phyloP scores from a whole-genome alignment of 2,888 invertebrate species.

The Allolobophora icterica region DNA sequence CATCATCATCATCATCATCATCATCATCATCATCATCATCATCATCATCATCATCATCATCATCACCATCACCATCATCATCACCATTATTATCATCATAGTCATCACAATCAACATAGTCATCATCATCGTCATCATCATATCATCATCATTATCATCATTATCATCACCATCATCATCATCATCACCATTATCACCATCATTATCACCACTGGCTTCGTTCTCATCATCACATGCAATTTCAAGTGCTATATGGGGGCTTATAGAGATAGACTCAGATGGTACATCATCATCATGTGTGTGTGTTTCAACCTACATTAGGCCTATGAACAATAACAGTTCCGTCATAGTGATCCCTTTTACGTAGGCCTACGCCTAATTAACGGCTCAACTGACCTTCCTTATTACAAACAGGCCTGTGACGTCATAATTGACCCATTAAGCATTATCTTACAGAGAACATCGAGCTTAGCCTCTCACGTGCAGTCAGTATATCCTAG shows the following conservation, averaged over 20 bases:
- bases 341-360: too few relatives aligned
- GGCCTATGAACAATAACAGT: not conserved
- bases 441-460: not conserved
- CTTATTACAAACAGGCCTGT: not conserved
- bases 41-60: too few relatives aligned
- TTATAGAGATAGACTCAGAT: not conserved
- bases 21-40: not conserved
- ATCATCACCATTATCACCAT: not conserved
- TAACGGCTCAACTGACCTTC: not conserved
- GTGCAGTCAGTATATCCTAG: not conserved
- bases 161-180: not conserved
- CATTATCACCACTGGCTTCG: not conserved
- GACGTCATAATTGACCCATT: not conserved
- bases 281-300: not conserved
- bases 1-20: constrained; percentile 8
- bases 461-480: not conserved
- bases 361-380: not conserved
- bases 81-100: too few relatives aligned
- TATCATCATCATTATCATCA: not conserved
- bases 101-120: too few relatives aligned
- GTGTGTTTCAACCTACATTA: not conserved
- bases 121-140: not conserved
- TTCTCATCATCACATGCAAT: not conserved
- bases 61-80: not conserved
- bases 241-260: not conserved